Conservation (phyloP, 2,113 vertebrate genomes). For the Naja naja region DNA sequence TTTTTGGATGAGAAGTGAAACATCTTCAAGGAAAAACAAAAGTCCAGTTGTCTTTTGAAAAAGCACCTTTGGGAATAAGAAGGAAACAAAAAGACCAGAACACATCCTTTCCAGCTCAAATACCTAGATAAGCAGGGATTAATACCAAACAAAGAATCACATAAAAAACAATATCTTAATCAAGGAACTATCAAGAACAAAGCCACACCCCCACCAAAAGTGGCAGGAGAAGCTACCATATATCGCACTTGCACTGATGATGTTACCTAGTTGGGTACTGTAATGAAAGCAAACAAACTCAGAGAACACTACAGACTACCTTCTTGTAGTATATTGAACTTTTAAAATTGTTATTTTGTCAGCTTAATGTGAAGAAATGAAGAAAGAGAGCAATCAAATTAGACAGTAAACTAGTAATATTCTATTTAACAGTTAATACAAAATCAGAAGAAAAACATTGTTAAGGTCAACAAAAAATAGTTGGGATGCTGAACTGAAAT, state of each 20-base stretch:
- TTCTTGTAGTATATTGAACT: not conserved
- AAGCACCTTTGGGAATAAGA: not conserved
- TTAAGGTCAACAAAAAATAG: not conserved
- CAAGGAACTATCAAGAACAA: not conserved
- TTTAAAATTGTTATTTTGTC: not conserved
- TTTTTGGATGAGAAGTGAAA: not conserved
- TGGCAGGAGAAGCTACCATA: not conserved
- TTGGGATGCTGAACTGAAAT: not conserved
- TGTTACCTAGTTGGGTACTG: not conserved
- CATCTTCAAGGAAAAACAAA: not conserved
- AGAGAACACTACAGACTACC: not conserved
- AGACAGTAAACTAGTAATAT: not conserved
- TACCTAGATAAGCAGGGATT: not conserved
- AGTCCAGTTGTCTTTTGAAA: not conserved
- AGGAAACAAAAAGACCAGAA: not conserved
- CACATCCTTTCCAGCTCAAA: not conserved
- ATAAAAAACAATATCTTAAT: not conserved
- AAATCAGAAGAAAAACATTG: not conserved
- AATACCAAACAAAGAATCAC: not conserved
- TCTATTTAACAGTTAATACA: not conserved
- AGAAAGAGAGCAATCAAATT: not conserved
- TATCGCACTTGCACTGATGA: not conserved
- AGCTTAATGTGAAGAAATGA: not conserved
- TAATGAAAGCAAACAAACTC: not conserved
- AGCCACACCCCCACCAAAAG: not conserved